A percentile compares a stretch with the other conserved stretches of the same genome.
Conservation (phyloP, 2,113 vertebrate species). For the Conger conger region DNA sequence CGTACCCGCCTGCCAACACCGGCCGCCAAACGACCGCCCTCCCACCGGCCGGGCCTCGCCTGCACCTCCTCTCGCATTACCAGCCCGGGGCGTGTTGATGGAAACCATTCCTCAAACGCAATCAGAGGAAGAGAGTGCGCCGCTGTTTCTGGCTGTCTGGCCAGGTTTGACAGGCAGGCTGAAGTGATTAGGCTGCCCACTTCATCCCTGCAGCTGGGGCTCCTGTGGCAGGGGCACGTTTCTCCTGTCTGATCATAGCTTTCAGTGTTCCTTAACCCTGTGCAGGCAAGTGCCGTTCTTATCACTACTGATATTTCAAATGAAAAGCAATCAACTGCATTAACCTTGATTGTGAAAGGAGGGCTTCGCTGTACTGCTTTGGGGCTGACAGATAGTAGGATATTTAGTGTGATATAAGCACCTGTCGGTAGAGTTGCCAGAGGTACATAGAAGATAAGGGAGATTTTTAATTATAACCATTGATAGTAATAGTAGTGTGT, state of each 20-base stretch:
- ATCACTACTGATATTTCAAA: not conserved
- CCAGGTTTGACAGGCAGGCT: not conserved
- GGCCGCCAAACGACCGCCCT: not conserved
- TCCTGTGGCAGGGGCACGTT: not conserved
- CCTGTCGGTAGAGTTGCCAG: not conserved
- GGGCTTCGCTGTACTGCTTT: not conserved
- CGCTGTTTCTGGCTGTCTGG: not conserved
- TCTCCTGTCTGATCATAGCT: not conserved
- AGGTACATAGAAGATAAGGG: not conserved
- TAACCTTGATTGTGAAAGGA: not conserved
- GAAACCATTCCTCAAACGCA: not conserved
- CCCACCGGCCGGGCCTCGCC: not conserved
- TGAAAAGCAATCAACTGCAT: not conserved
- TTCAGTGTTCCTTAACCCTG: not conserved
- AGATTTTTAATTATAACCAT: constrained; percentile 33
- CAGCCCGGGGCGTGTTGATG: not conserved
- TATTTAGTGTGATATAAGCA: constrained; percentile 4
- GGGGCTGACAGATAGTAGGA: not conserved
- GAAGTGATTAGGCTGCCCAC: not conserved
- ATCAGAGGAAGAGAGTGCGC: not conserved
- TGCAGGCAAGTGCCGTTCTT: not conserved
- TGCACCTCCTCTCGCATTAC: not conserved
- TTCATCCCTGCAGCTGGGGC: not conserved
- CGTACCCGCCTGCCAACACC: not conserved
- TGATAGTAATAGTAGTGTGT: constrained; percentile 26